phyloP scores from a whole-genome alignment of 1,140 invertebrate genomes.

The Thaumetopoea pityocampa region DNA sequence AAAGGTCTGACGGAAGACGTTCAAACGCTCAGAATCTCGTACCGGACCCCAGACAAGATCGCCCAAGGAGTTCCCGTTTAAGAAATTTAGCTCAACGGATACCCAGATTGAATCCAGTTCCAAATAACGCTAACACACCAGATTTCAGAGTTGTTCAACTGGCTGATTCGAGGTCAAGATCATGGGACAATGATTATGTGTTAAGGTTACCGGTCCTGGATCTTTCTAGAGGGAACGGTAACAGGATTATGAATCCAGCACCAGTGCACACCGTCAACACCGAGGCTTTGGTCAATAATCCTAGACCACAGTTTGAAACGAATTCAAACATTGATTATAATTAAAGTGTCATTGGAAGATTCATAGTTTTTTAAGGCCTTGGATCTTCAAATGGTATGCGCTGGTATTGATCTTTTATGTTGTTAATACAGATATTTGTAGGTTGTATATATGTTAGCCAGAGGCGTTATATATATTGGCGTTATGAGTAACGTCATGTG shows the following conservation, averaged over 20 bases:
- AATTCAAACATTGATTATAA: conserved; percentile 43
- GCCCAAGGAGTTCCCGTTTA: conserved; percentile 41
- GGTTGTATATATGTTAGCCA: too few relatives aligned
- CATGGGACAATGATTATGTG: conserved; percentile 46
- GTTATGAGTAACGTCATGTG: too few relatives aligned
- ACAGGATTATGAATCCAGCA: conserved; percentile 42
- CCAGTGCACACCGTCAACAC: conserved; percentile 36
- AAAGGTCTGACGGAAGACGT: conserved; percentile 21
- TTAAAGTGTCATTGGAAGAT: too few relatives aligned
- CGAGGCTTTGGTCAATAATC: conserved; percentile 41
- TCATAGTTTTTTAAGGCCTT: too few relatives aligned
- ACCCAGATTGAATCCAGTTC: conserved; percentile 40
- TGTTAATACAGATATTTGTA: too few relatives aligned
- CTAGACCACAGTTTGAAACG: conserved; percentile 34
- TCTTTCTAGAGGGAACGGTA: conserved; percentile 33
- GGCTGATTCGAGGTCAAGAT: conserved; percentile 40
- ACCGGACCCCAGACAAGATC: conserved; percentile 32
- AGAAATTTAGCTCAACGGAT: conserved; percentile 47
- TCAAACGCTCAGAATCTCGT: conserved; percentile 35
- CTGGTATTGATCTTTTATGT: too few relatives aligned
- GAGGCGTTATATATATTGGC: too few relatives aligned
- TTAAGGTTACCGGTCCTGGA: conserved; percentile 48
- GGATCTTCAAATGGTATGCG: too few relatives aligned
- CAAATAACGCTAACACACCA: conserved; percentile 17
- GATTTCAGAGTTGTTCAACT: conserved; percentile 54